phyloP scores from a whole-genome alignment of 2,113 vertebrate genomes.

The Gadus chalcogrammus region DNA sequence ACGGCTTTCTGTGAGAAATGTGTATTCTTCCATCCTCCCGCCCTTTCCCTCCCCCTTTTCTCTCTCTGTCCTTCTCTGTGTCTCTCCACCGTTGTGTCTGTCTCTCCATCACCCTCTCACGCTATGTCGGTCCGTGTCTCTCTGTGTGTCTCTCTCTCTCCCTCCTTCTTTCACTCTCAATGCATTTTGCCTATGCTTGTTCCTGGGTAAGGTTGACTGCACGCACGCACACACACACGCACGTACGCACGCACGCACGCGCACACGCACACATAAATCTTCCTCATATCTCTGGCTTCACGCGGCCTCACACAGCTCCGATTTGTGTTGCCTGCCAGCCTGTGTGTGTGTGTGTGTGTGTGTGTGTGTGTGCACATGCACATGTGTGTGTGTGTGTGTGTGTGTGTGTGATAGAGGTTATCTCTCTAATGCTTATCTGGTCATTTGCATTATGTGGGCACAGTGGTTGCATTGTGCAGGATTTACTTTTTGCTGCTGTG shows the following conservation, averaged over 20 bases:
- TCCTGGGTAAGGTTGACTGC: constrained; percentile 40
- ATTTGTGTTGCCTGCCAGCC: constrained; percentile 27
- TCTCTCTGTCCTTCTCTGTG: neutral
- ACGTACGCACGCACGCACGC: too few species aligned
- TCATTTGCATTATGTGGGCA: constrained; percentile 55
- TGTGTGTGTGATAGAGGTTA: constrained; percentile 35
- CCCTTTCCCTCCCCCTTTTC: constrained; percentile 6
- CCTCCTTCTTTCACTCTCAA: constrained; percentile 2
- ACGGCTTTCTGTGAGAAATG: constrained; percentile 41
- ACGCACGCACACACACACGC: too few species aligned
- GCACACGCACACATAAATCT: constrained; percentile 14
- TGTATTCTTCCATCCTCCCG: constrained; percentile 12
- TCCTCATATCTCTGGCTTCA: constrained; percentile 51
- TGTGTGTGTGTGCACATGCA: constrained; percentile 19
- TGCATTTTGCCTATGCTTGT: constrained; percentile 23
- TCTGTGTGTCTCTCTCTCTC: constrained; percentile 18
- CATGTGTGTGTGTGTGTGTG: constrained; percentile 16
- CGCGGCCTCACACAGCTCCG: neutral
- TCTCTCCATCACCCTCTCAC: too few species aligned
- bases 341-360: constrained; percentile 14
- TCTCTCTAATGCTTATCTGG: constrained; percentile 54
- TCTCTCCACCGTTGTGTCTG: neutral
- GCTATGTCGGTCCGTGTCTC: constrained; percentile 6
- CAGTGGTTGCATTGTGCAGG: constrained; percentile 44
- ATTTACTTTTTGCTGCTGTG: constrained; percentile 41